Percentiles rank a stretch among this genome's conserved stretches.
phyloP scores from a whole-genome alignment of 2,797 vertebrate genomes.

The Bradypus variegatus region DNA sequence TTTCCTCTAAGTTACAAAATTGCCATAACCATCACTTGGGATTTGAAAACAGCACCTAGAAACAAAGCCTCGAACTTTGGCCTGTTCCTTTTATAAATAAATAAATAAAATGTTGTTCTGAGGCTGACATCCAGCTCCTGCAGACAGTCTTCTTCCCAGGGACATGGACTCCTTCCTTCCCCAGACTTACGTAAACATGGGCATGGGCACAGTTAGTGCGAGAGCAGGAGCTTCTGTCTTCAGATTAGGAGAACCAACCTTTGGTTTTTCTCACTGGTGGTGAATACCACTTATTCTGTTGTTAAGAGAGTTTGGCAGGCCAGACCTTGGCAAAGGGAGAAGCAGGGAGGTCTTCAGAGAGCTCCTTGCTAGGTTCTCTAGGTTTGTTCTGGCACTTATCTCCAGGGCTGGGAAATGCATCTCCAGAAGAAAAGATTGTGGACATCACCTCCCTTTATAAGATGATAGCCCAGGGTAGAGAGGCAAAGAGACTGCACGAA shows the following conservation, averaged over 20 bases:
- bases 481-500: conserved; percentile 20
- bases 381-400: too few species aligned
- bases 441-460: background rate
- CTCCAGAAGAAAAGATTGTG: background rate
- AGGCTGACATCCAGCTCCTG: background rate
- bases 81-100: conserved; percentile 33
- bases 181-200: conserved; percentile 27
- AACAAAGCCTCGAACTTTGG: conserved; percentile 36
- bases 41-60: conserved; percentile 47
- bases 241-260: background rate
- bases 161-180: background rate
- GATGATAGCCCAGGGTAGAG: background rate
- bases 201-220: background rate
- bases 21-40: background rate
- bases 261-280: background rate
- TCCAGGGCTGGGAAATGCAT: background rate
- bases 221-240: background rate
- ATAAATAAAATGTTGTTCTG: background rate
- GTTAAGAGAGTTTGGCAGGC: too few species aligned
- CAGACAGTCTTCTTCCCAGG: background rate
- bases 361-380: too few species aligned
- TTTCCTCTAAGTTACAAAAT: background rate
- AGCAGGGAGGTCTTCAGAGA: too few species aligned
- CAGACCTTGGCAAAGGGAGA: too few species aligned
- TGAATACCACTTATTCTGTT: too few species aligned